phyloP scores from a whole-genome alignment of 2,113 vertebrate genomes.

The Pteropus alecto region DNA sequence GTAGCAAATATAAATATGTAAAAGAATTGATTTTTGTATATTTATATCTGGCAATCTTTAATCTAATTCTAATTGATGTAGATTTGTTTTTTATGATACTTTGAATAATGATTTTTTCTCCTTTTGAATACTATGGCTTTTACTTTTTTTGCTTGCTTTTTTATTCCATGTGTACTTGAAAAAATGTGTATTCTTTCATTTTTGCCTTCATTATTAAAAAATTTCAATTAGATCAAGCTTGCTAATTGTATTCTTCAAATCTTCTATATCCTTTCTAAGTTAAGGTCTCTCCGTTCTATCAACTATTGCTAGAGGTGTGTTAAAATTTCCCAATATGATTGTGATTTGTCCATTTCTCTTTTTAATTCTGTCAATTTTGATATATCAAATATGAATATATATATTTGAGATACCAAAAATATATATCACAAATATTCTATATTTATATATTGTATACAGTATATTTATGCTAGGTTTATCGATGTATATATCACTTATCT shows the following conservation, averaged over 20 bases:
- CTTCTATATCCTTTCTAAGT: not conserved
- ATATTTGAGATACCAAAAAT: not conserved
- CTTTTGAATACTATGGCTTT: not conserved
- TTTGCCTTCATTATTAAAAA: not conserved
- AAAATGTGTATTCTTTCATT: not conserved
- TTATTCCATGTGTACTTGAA: not conserved
- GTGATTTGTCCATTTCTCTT: not conserved
- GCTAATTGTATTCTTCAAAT: not conserved
- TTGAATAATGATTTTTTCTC: not conserved
- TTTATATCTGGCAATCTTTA: not conserved
- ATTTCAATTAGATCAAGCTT: not conserved
- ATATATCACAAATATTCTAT: not conserved
- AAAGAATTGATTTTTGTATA: not conserved
- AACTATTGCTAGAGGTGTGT: not conserved
- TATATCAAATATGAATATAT: not conserved
- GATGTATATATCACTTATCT: not conserved
- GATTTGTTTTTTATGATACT: not conserved
- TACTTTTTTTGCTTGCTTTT: not conserved
- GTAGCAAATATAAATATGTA: not conserved
- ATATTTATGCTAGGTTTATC: not conserved
- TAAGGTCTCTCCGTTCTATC: not conserved
- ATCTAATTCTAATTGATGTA: not conserved
- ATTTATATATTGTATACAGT: not conserved
- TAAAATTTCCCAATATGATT: not conserved
- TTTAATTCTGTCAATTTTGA: not conserved